These are phyloP conservation scores for Diplodus puntazzo DNA, from an alignment of 2,797 vertebrate genomes.

Conservation along the genomic window DNA sequence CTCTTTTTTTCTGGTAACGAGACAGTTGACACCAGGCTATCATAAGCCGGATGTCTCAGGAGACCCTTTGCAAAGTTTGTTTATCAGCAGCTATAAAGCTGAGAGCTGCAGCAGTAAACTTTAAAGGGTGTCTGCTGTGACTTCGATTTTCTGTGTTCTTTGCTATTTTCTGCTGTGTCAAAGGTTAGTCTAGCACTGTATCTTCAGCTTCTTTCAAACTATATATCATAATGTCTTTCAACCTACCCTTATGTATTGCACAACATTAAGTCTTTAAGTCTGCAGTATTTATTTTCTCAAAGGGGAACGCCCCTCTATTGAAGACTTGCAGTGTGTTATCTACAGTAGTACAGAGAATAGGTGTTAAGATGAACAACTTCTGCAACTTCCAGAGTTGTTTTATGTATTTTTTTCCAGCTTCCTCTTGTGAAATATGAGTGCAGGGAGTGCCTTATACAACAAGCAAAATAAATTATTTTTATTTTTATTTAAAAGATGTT, in stretches of 20 bases:
- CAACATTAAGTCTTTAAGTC: slow-evolving; percentile 1
- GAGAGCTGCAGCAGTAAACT: slow-evolving; percentile 35
- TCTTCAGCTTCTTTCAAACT: slow-evolving; percentile 16
- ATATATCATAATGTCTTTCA: slow-evolving; percentile 19
- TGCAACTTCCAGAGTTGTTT: not conserved
- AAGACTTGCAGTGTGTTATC: slow-evolving; percentile 2
- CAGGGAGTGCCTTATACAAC: not conserved
- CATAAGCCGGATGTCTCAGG: slow-evolving; percentile 49
- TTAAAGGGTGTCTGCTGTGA: slow-evolving; percentile 39
- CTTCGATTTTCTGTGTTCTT: slow-evolving; percentile 31
- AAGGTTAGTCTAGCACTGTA: slow-evolving; percentile 13
- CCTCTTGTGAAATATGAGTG: not conserved
- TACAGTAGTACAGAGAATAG: not conserved
- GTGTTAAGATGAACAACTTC: not conserved
- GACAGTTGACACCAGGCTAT: slow-evolving; percentile 60
- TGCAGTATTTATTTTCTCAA: slow-evolving; percentile 19
- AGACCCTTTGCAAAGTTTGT: slow-evolving; percentile 48
- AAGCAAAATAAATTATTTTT: not conserved
- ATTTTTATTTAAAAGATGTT: not conserved
- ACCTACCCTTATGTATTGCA: not conserved
- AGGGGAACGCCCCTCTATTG: not conserved
- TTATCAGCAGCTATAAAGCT: slow-evolving; percentile 28
- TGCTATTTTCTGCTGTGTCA: slow-evolving; percentile 49
- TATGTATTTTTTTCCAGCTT: not conserved
- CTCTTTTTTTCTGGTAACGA: slow-evolving; percentile 32